phyloP scores from a whole-genome alignment of 2,888 invertebrate species.

The Endomychus coccineus region DNA sequence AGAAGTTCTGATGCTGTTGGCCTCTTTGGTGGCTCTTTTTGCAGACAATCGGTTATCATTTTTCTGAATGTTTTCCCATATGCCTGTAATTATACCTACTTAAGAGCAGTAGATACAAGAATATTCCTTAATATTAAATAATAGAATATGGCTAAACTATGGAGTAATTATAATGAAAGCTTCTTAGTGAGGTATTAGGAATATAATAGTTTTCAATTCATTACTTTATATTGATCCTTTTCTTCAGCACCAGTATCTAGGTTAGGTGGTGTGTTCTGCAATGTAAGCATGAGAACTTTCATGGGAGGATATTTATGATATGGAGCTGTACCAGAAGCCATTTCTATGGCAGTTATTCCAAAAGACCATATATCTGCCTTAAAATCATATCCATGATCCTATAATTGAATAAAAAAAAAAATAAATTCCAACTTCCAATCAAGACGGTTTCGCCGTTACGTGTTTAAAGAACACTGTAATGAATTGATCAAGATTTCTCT shows the following conservation, averaged over 20 bases:
- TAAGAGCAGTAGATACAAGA: no score
- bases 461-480: no score
- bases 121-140: no score
- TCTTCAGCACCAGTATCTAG: slow-evolving; percentile 92
- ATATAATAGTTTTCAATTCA: background rate
- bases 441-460: no score
- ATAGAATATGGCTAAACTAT: no score
- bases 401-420: slow-evolving; percentile 16
- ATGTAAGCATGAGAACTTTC: slow-evolving; percentile 97
- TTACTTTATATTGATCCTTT: slow-evolving; percentile 89
- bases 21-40: slow-evolving; percentile 89
- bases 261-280: slow-evolving; percentile 96
- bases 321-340: slow-evolving; percentile 97
- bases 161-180: no score
- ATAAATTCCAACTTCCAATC: background rate
- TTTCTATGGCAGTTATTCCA: slow-evolving; percentile 96
- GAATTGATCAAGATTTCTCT: no score
- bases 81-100: slow-evolving; percentile 58
- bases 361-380: slow-evolving; percentile 94
- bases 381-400: slow-evolving; percentile 96
- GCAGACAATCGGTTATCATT: slow-evolving; percentile 93
- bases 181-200: no score
- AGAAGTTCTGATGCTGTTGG: slow-evolving; percentile 93
- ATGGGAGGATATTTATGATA: slow-evolving; percentile 99
- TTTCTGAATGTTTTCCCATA: slow-evolving; percentile 97